phyloP scores from a whole-genome alignment of 2,113 vertebrate species.

The Chauna torquata region DNA sequence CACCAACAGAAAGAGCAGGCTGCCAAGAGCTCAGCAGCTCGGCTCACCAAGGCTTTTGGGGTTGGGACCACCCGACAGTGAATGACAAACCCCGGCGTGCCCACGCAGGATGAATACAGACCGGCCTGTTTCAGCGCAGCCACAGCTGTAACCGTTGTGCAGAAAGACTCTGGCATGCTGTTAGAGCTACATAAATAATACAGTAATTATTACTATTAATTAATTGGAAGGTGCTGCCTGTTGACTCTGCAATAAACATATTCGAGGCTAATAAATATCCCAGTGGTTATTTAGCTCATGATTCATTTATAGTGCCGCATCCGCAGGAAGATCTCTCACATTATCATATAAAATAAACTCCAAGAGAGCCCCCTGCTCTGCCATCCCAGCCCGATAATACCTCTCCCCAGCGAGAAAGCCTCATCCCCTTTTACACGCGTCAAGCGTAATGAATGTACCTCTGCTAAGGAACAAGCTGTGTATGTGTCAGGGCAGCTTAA shows the following conservation, averaged over 20 bases:
- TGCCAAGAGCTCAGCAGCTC: not conserved
- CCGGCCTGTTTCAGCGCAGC: not conserved
- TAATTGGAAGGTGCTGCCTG: conserved; percentile 70
- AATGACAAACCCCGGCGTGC: not conserved
- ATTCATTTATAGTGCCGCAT: conserved; percentile 39
- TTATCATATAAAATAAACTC: conserved; percentile 6
- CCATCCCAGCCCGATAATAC: not conserved
- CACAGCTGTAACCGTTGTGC: not conserved
- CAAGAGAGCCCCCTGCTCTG: not conserved
- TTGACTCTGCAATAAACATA: conserved; percentile 64
- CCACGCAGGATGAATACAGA: not conserved
- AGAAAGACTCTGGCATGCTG: not conserved
- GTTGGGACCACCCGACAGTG: not conserved
- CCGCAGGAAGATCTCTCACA: not conserved
- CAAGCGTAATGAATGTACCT: conserved; percentile 14
- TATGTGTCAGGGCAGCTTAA: conserved; percentile 56
- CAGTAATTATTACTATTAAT: conserved; percentile 69
- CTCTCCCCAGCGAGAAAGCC: not conserved
- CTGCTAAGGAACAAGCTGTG: conserved; percentile 15
- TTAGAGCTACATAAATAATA: conserved; percentile 53
- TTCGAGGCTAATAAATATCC: conserved; percentile 50
- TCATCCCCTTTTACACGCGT: not conserved
- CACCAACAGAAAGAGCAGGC: not conserved
- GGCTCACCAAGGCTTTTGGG: accelerated
- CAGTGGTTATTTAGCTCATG: conserved; percentile 56